Evolutionary conservation across 1,140 invertebrate species (phyloP).

Genomic region (Batillaria attramentaria): DNA sequence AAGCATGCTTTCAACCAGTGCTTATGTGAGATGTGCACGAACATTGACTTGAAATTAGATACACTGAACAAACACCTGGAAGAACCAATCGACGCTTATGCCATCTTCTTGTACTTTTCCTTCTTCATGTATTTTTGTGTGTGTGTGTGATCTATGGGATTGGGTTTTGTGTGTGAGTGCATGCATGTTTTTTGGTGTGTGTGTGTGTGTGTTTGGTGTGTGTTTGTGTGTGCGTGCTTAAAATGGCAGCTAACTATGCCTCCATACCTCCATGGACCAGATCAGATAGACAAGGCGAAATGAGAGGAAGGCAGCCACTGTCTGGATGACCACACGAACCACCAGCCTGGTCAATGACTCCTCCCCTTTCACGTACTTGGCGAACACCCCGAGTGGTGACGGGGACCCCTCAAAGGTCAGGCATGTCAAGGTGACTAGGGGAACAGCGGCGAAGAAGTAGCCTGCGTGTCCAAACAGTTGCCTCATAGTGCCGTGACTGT

Average conservation of each 20-base stretch:
- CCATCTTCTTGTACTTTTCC: background rate
- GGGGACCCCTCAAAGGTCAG: conserved; percentile 31
- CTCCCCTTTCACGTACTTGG: conserved; percentile 31
- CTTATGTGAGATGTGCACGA: background rate
- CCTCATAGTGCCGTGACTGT: conserved; percentile 41
- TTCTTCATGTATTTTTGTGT: background rate
- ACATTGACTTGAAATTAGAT: conserved; percentile 6
- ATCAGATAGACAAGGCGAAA: conserved; percentile 40
- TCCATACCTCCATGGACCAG: conserved; percentile 40
- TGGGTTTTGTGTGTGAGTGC: too few species aligned
- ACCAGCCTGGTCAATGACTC: conserved; percentile 28
- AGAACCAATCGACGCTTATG: background rate
- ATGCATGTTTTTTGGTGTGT: too few species aligned
- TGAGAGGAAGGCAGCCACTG: conserved; percentile 36
- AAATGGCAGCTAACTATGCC: background rate
- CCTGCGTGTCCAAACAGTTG: conserved; percentile 35
- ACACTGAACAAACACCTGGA: background rate
- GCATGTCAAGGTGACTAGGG: conserved; percentile 36
- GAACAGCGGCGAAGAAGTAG: conserved; percentile 40
- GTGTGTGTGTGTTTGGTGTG: too few species aligned
- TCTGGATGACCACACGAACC: conserved; percentile 37
- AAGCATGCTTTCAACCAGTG: background rate
- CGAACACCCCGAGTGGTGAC: conserved; percentile 39
- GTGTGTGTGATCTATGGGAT: background rate
- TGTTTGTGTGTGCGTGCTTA: background rate